Evolutionary conservation across 2,113 vertebrate species (phyloP).

Genomic region (Oncorhynchus keta): DNA sequence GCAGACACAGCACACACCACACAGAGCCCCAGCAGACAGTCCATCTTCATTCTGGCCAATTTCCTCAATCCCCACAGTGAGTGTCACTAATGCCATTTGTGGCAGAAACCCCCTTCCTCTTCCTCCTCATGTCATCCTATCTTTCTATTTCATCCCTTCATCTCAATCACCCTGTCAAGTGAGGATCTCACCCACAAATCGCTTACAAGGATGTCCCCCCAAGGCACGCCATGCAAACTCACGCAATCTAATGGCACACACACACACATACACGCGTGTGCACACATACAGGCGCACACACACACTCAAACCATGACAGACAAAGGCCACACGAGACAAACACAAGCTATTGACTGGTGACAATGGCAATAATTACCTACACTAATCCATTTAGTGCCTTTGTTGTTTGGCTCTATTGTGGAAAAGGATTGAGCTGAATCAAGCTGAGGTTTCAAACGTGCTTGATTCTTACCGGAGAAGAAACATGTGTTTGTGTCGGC

Average conservation of each 20-base stretch:
- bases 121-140: slow-evolving; percentile 5
- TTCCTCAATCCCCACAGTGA: slow-evolving; percentile 51
- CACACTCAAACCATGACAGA: not conserved
- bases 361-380: slow-evolving; percentile 69
- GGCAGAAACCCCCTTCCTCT: slow-evolving; percentile 40
- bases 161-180: slow-evolving; percentile 27
- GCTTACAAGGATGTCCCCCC: slow-evolving; percentile 29
- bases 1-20: not conserved
- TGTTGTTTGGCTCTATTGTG: slow-evolving; percentile 54
- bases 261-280: not conserved
- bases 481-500: slow-evolving; percentile 45
- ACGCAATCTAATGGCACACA: not conserved
- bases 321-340: slow-evolving; percentile 38
- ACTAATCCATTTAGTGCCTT: slow-evolving; percentile 73
- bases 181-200: not conserved
- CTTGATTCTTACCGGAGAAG: slow-evolving; percentile 39
- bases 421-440: slow-evolving; percentile 57
- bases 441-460: slow-evolving; percentile 39
- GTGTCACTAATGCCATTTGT: slow-evolving; percentile 42
- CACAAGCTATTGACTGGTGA: slow-evolving; percentile 52
- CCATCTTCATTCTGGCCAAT: slow-evolving; percentile 62
- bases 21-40: slow-evolving; percentile 19
- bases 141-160: slow-evolving; percentile 14
- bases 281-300: slow-evolving; percentile 13
- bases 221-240: slow-evolving; percentile 29